Percentiles rank a stretch among this genome's conserved stretches.
phyloP scores from a whole-genome alignment of 2,888 invertebrate genomes.

The Phaedon cochleariae region DNA sequence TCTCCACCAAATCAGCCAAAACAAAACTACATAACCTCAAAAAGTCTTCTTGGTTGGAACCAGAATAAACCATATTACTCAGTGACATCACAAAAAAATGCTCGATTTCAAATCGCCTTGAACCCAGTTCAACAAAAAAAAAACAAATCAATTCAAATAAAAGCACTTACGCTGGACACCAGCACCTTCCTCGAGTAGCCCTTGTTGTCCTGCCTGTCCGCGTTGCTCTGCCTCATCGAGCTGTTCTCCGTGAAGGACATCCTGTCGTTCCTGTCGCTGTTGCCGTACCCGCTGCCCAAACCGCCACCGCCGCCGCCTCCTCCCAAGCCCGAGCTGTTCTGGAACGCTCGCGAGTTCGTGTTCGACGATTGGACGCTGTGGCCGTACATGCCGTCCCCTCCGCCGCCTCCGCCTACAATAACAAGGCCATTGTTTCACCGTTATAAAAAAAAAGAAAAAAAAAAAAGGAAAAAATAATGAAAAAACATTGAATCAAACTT shows the following conservation, averaged over 20 bases:
- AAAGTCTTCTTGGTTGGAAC: no score
- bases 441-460: no score
- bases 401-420: slow-evolving; percentile 29
- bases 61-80: no score
- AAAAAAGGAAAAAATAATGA: no score
- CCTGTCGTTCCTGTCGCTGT: slow-evolving; percentile 29
- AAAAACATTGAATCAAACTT: no score
- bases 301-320: slow-evolving; percentile 27
- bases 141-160: not conserved
- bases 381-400: not conserved
- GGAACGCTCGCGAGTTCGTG: slow-evolving; percentile 18
- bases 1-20: no score
- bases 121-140: no score
- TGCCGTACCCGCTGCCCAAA: slow-evolving; percentile 35
- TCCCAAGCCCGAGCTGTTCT: not conserved
- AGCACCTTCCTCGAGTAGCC: slow-evolving; percentile 34
- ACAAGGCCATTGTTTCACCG: no score
- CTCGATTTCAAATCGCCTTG: no score
- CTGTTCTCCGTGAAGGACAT: slow-evolving; percentile 6
- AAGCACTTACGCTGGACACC: slow-evolving; percentile 32
- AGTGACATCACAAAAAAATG: no score
- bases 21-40: no score
- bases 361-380: slow-evolving; percentile 20
- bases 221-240: slow-evolving; percentile 13
- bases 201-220: slow-evolving; percentile 18